phyloP scores from a whole-genome alignment of 2,797 vertebrate genomes.

The Carduelis carduelis region DNA sequence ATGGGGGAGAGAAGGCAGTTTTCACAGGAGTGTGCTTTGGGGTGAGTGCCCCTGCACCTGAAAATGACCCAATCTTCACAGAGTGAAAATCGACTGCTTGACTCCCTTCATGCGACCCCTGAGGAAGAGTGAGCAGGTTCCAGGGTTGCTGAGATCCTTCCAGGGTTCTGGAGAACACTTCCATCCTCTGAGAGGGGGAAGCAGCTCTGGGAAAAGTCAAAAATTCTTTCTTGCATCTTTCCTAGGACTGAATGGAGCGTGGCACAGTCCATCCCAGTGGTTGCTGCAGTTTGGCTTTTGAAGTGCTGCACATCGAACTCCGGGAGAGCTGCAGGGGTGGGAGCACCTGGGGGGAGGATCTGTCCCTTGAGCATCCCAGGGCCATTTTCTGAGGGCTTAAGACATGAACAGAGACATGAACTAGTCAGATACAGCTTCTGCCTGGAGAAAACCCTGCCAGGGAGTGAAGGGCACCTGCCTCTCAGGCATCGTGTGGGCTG shows the following conservation, averaged over 20 bases:
- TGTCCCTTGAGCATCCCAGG: neutral
- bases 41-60: fast-evolving
- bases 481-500: neutral
- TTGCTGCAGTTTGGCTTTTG: neutral
- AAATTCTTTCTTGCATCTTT: neutral
- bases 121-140: neutral
- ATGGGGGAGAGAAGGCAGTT: neutral
- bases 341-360: neutral
- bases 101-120: neutral
- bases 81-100: neutral
- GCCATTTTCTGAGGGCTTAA: neutral
- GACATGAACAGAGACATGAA: fast-evolving
- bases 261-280: neutral
- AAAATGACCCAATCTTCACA: neutral
- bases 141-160: neutral
- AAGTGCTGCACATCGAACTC: neutral
- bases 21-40: neutral
- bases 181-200: neutral
- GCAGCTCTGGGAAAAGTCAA: neutral
- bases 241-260: neutral
- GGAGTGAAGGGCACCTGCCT: neutral
- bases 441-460: neutral
- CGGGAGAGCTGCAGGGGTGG: neutral
- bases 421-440: neutral
- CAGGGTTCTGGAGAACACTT: neutral